phyloP scores from a whole-genome alignment of 2,888 invertebrate species.

The Drosophila niveifrons region DNA sequence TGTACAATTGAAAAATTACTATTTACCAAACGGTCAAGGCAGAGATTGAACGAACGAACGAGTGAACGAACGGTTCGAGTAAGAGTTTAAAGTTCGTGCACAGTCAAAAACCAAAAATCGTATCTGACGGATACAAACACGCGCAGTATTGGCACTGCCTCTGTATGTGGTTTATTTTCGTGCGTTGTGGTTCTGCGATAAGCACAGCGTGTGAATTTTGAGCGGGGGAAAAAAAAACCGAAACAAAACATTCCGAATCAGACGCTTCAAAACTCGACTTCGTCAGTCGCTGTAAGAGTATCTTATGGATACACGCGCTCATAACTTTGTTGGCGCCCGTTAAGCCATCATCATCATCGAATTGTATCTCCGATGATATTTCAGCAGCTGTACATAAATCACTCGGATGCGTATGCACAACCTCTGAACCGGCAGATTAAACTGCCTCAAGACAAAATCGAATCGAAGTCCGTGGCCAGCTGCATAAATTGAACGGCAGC shows the following conservation, averaged over 20 bases:
- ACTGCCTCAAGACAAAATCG: conserved; percentile 28
- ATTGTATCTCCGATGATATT: conserved; percentile 37
- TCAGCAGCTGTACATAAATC: conserved; percentile 40
- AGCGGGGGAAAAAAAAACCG: conserved; percentile 29
- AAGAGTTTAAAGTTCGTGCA: conserved; percentile 73
- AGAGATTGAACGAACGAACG: background rate
- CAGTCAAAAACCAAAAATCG: conserved; percentile 60
- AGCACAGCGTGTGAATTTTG: conserved; percentile 70
- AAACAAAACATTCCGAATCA: conserved; percentile 52
- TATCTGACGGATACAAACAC: conserved; percentile 59
- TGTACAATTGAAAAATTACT: conserved; percentile 67
- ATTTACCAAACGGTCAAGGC: conserved; percentile 64
- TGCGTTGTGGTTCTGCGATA: conserved; percentile 45
- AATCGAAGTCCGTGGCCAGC: conserved; percentile 23
- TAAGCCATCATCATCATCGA: conserved; percentile 45
- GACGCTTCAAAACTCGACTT: conserved; percentile 25
- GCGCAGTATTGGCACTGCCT: conserved; percentile 24
- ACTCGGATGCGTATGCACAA: conserved; percentile 41
- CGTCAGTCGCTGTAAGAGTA: conserved; percentile 12
- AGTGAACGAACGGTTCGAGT: conserved; percentile 17
- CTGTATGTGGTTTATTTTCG: conserved; percentile 15
- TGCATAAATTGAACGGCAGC: conserved; percentile 63
- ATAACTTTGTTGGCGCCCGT: conserved; percentile 32
- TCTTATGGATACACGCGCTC: conserved; percentile 19
- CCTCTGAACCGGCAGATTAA: conserved; percentile 58